A percentile compares a stretch with the other conserved stretches of the same genome.
phyloP scores from a whole-genome alignment of 2,113 vertebrate species.

The Colaptes auratus region DNA sequence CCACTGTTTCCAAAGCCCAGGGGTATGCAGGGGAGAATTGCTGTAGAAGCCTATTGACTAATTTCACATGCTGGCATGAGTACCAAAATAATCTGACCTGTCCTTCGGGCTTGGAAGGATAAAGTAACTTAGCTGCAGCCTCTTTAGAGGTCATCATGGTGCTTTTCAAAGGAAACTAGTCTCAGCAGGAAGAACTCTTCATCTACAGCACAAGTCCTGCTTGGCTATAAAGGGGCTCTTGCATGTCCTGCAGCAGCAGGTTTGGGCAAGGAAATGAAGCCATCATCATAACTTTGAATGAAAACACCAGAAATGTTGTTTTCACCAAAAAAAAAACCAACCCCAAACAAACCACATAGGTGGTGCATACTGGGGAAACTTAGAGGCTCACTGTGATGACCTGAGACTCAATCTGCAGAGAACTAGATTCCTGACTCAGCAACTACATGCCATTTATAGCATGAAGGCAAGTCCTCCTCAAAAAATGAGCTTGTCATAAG shows the following conservation, averaged over 20 bases:
- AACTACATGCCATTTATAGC: not conserved
- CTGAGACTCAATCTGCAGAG: not conserved
- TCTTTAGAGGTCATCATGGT: not conserved
- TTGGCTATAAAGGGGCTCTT: not conserved
- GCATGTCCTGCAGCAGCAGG: fast-evolving
- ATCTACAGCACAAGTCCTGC: not conserved
- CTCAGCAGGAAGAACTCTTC: not conserved
- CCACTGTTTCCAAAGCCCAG: not conserved
- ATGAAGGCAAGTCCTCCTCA: not conserved
- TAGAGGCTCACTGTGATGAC: not conserved
- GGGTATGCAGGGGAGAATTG: not conserved
- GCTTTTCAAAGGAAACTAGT: not conserved
- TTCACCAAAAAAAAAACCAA: not conserved
- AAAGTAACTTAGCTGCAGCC: not conserved
- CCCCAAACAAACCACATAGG: fast-evolving
- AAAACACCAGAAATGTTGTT: not conserved
- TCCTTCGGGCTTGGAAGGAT: not conserved
- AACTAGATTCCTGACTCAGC: not conserved
- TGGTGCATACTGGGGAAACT: not conserved
- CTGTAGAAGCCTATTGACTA: not conserved
- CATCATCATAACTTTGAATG: not conserved
- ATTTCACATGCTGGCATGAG: not conserved
- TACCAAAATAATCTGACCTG: not conserved
- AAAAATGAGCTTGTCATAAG: not conserved
- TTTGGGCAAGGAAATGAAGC: not conserved